phyloP scores from a whole-genome alignment of 2,888 invertebrate genomes.

The Auanema sp. region DNA sequence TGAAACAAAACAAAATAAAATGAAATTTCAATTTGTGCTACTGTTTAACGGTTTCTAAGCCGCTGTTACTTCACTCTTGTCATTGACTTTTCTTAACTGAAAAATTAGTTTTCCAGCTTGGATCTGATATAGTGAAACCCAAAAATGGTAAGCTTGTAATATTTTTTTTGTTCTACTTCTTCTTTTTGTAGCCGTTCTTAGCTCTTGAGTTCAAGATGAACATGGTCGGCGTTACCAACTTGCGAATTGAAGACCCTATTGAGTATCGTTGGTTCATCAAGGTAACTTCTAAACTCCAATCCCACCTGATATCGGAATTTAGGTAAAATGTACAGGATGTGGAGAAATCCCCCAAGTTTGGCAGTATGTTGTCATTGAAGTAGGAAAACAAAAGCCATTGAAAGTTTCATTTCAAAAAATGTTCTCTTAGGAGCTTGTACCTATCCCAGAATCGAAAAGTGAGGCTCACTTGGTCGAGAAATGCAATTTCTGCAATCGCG shows the following conservation, averaged over 20 bases:
- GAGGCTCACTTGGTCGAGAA: conserved; percentile 82
- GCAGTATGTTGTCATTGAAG: conserved; percentile 78
- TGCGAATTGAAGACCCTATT: conserved; percentile 41
- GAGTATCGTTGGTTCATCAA: conserved; percentile 55
- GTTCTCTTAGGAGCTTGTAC: conserved; percentile 71
- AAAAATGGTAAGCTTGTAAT: too few species aligned
- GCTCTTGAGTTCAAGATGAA: conserved; percentile 42
- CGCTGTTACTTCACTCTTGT: too few species aligned
- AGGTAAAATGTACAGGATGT: conserved; percentile 81
- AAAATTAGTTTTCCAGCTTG: too few species aligned
- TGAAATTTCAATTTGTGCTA: not conserved
- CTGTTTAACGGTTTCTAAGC: not conserved
- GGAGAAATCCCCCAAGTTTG: conserved; percentile 82
- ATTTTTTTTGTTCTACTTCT: too few species aligned
- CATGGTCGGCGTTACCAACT: conserved; percentile 45
- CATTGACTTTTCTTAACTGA: too few species aligned
- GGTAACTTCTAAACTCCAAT: conserved; percentile 10
- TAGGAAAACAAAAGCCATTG: too few species aligned
- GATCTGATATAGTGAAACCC: too few species aligned
- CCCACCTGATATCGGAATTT: too few species aligned
- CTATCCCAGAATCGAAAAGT: conserved; percentile 78
- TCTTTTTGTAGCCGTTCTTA: conserved; percentile 39
- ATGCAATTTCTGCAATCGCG: conserved; percentile 85
- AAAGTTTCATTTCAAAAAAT: not conserved
- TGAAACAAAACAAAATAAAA: too few species aligned